These are phyloP conservation scores for Cydia pomonella DNA, from an alignment of 1,140 invertebrate genomes.

Conservation along the genomic window DNA sequence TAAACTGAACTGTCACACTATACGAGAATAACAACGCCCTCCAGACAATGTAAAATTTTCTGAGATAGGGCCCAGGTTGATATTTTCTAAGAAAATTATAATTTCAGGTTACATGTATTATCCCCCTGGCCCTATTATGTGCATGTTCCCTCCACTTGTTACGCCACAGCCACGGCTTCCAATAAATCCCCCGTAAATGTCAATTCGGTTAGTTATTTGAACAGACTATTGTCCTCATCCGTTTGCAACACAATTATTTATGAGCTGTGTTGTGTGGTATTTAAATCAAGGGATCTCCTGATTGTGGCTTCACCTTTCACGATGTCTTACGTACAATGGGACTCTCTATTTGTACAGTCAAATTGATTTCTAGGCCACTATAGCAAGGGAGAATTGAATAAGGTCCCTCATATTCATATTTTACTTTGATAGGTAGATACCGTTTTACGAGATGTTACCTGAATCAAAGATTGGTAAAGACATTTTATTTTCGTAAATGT, in stretches of 20 bases:
- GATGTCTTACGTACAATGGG: constrained; percentile 44
- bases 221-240: constrained; percentile 34
- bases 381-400: too few species aligned
- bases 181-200: constrained; percentile 51
- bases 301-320: constrained; percentile 74
- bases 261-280: constrained; percentile 62
- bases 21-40: too few species aligned
- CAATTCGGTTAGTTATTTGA: constrained; percentile 56
- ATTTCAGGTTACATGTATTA: constrained; percentile 25
- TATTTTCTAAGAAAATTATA: not conserved
- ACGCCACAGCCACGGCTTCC: not conserved
- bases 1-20: too few species aligned
- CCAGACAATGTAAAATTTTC: too few species aligned
- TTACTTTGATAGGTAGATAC: too few species aligned
- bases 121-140: not conserved
- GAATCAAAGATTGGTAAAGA: too few species aligned
- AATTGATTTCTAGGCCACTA: too few species aligned
- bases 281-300: constrained; percentile 71
- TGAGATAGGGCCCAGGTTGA: too few species aligned
- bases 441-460: too few species aligned
- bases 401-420: too few species aligned
- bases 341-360: not conserved
- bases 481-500: too few species aligned
- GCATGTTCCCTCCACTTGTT: not conserved
- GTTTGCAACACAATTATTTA: constrained; percentile 50